phyloP scores from a whole-genome alignment of 2,797 vertebrate genomes.

The Xenops minutus region DNA sequence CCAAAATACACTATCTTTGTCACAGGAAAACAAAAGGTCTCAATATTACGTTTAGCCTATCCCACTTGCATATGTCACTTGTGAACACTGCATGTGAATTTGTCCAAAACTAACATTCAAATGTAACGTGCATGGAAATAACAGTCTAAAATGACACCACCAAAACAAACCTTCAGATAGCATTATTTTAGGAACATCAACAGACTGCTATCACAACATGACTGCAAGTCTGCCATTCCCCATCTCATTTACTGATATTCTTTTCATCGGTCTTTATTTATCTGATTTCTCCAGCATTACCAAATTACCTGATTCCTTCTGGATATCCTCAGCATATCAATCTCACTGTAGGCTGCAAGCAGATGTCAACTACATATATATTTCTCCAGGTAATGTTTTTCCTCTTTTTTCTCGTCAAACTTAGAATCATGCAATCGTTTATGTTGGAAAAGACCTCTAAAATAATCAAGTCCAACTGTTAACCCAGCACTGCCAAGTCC shows the following conservation, averaged over 20 bases:
- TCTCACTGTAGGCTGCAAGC: background rate
- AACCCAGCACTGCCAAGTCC: background rate
- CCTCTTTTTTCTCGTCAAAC: background rate
- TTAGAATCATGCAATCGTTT: background rate
- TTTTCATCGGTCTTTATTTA: background rate
- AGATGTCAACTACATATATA: background rate
- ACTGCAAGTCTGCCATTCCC: background rate
- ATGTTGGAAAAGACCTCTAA: background rate
- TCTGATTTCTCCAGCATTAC: background rate
- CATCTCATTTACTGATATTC: background rate
- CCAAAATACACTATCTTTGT: constrained; percentile 27
- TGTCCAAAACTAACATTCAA: constrained; percentile 68
- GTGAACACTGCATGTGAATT: background rate
- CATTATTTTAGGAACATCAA: background rate
- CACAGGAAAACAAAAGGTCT: constrained; percentile 52
- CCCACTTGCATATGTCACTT: background rate
- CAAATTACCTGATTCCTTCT: background rate
- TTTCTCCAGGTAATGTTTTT: background rate
- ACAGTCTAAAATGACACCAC: constrained; percentile 27
- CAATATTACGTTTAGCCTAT: constrained; percentile 35
- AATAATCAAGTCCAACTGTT: background rate
- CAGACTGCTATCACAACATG: background rate
- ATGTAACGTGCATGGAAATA: constrained; percentile 24
- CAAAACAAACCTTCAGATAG: constrained; percentile 29
- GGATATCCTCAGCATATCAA: background rate